phyloP scores from a whole-genome alignment of 2,113 vertebrate species.

The Nerophis ophidion region DNA sequence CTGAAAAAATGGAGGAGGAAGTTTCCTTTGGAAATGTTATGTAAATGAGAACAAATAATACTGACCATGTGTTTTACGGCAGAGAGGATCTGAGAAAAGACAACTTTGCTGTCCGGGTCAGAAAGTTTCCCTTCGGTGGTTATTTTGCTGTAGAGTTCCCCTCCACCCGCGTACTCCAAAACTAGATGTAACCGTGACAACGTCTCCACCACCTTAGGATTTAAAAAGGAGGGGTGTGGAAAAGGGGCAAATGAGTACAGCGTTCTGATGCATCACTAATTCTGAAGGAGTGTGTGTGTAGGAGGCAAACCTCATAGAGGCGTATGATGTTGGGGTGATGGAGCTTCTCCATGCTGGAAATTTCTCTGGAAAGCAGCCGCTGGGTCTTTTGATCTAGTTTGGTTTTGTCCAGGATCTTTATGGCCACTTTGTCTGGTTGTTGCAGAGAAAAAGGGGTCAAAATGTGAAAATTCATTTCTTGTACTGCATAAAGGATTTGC shows the following conservation, averaged over 20 bases:
- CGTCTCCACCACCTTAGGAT: constrained; percentile 84
- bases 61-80: constrained; percentile 97
- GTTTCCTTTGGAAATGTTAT: too few species aligned
- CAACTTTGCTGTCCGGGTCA: constrained; percentile 82
- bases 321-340: constrained; percentile 96
- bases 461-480: background rate
- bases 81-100: constrained; percentile 94
- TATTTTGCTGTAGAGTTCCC: constrained; percentile 94
- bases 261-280: background rate
- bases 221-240: background rate
- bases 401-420: constrained; percentile 97
- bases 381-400: constrained; percentile 95
- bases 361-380: constrained; percentile 86
- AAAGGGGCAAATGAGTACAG: background rate
- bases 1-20: too few species aligned
- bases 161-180: constrained; percentile 92
- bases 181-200: constrained; percentile 89
- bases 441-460: background rate
- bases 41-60: background rate
- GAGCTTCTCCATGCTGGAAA: constrained; percentile 96
- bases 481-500: constrained; percentile 37
- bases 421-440: constrained; percentile 90
- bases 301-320: constrained; percentile 80
- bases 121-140: constrained; percentile 86
- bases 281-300: background rate